Conservation (phyloP, 2,888 invertebrate species). For the Sminthurinus aureus region DNA sequence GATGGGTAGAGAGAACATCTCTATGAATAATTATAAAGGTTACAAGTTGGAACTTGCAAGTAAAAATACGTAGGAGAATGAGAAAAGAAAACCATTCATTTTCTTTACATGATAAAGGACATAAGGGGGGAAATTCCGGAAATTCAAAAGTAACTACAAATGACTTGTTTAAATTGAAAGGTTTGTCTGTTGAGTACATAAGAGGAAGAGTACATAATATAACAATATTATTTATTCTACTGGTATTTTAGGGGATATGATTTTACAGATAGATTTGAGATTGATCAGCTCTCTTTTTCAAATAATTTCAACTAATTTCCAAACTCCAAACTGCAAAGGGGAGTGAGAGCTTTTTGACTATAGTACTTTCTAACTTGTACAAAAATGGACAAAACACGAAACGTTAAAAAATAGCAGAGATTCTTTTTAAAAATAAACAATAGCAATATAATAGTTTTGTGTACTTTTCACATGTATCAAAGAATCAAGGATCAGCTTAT, state of each 20-base stretch:
- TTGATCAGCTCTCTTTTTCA: not conserved
- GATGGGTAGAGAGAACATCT: not conserved
- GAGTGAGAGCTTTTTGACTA: too few species aligned
- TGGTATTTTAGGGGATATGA: too few species aligned
- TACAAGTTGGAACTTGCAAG: too few species aligned
- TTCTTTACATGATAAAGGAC: constrained; percentile 7
- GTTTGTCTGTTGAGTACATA: constrained; percentile 13
- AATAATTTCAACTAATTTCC: too few species aligned
- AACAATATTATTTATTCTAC: too few species aligned
- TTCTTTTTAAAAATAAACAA: not conserved
- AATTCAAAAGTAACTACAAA: constrained; percentile 39
- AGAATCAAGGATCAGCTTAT: not conserved
- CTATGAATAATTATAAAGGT: constrained; percentile 35
- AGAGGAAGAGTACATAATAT: too few species aligned
- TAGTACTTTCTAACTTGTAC: too few species aligned
- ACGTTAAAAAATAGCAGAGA: not conserved
- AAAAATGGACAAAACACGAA: not conserved
- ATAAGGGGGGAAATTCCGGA: constrained; percentile 35
- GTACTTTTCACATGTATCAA: not conserved
- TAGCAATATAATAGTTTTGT: not conserved
- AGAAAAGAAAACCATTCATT: too few species aligned
- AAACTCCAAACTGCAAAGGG: not conserved
- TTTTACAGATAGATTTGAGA: too few species aligned
- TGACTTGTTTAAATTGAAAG: constrained; percentile 30
- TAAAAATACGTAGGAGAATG: too few species aligned